Evolutionary conservation across 23 tunicate genomes (phyloP), one percentile per base, ranked within the genome.

Genomic region (Halocynthia aurantium): DNA sequence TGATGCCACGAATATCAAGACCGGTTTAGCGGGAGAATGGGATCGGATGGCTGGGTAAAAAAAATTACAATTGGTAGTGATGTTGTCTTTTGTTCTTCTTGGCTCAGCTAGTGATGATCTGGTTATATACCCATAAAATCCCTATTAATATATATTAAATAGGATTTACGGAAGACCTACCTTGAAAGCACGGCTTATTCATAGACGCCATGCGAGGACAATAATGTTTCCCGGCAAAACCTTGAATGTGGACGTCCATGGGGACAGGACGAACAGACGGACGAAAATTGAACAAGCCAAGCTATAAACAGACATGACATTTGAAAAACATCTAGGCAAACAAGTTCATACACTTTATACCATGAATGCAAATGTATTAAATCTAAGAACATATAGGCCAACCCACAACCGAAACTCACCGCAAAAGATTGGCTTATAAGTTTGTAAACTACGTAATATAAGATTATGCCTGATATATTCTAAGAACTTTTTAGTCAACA

Each of bases 221-320:
- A 80, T 88, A 94, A 65, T 94, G 95, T 61, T 89, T 88, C 17
- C 99, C 99, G n/a, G 99, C 87, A 58, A 94, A 94, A 5, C 99
- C 99, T 52, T 94, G 85, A 19, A 94, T 88, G 77, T 94, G 99
- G 60, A 86, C 87, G 73, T 88, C 94, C 99, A 94, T 94, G 6
- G 99, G 99, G 20, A 94, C 98, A 6, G 99, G 99, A 11, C 99
- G 87, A 8, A 94, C 99, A 10, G 99, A 94, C 10, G 99, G 99
- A 10, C 94, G 83, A 67, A 94, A 94, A 84, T 94, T 94, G 83
- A 87, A 94, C 63, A 94, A 80, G 17, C 95, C 99, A 78, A 94
- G 71, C 91, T 94, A 40, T 2, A 20, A 52, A 72, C 11, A 13
- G 64, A n/a, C n/a, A 58, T 58, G 64, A 58, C 4, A 15, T 58